Evolutionary conservation across 2,888 invertebrate species (phyloP).

Genomic region (Bhutanitis thaidina): DNA sequence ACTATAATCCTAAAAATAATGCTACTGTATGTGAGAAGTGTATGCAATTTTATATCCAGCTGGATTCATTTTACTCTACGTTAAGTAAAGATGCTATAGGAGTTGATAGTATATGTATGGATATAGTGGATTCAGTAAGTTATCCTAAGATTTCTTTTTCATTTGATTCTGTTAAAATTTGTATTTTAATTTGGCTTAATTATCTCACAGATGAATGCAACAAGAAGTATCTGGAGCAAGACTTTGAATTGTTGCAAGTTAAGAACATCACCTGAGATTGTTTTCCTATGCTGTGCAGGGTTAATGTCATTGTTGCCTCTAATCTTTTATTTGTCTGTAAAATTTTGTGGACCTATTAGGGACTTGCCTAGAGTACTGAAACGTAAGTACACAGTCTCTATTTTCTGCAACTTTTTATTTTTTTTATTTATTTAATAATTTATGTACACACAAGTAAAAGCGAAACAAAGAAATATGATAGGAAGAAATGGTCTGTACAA

Average conservation of each 20-base stretch:
- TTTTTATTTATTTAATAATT: too few species aligned
- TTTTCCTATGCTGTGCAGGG: constrained; percentile 76
- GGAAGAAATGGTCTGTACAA: too few species aligned
- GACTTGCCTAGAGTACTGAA: constrained; percentile 68
- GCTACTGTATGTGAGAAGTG: constrained; percentile 72
- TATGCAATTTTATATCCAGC: constrained; percentile 68
- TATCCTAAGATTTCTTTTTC: too few species aligned
- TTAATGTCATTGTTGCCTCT: constrained; percentile 75
- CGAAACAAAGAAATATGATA: too few species aligned
- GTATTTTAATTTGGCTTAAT: not conserved
- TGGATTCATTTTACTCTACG: constrained; percentile 80
- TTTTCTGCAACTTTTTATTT: too few species aligned
- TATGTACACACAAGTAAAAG: too few species aligned
- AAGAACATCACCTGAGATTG: constrained; percentile 75
- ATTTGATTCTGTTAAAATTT: too few species aligned
- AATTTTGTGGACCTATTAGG: constrained; percentile 68
- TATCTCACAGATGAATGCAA: constrained; percentile 81
- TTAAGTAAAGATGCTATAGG: constrained; percentile 78
- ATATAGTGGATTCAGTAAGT: constrained; percentile 83
- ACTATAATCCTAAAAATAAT: constrained; percentile 44
- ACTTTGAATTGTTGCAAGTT: constrained; percentile 77
- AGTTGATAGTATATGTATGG: constrained; percentile 82
- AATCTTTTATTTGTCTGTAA: constrained; percentile 78
- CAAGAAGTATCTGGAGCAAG: constrained; percentile 82
- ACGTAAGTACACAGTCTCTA: constrained; percentile 58